Percentiles rank a stretch among this genome's conserved stretches.
Evolutionary conservation across 2,888 invertebrate species (phyloP).

Genomic region (Calephelis perditalis): DNA sequence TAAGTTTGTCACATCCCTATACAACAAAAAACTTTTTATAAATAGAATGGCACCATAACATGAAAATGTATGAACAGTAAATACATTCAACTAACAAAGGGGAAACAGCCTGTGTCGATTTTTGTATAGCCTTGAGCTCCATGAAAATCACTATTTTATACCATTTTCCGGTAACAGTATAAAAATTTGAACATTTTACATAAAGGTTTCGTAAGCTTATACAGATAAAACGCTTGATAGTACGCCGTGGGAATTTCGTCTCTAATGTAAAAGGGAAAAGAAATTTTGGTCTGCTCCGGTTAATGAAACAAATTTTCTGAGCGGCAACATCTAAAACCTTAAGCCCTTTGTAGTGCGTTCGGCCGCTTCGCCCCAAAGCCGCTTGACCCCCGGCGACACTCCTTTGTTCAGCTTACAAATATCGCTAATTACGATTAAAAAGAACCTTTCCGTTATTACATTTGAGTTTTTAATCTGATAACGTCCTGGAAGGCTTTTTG

Average conservation of each 20-base stretch:
- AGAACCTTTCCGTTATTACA: slow-evolving; percentile 39
- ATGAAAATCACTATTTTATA: slow-evolving; percentile 7
- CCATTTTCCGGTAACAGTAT: slow-evolving; percentile 6
- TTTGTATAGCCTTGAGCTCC: neutral
- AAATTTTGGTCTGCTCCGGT: slow-evolving; percentile 59
- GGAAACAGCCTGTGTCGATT: neutral
- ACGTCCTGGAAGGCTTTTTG: neutral
- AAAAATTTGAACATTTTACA: slow-evolving; percentile 22
- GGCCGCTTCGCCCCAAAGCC: slow-evolving; percentile 56
- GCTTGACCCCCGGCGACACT: slow-evolving; percentile 49
- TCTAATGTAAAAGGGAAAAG: slow-evolving; percentile 51
- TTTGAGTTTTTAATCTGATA: slow-evolving; percentile 32
- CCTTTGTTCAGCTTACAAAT: slow-evolving; percentile 66
- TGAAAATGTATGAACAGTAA: neutral
- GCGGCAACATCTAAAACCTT: slow-evolving; percentile 68
- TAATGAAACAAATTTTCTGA: slow-evolving; percentile 74
- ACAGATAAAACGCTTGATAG: slow-evolving; percentile 42
- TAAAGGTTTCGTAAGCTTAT: slow-evolving; percentile 38
- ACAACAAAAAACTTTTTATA: too few relatives aligned
- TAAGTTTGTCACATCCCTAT: too few relatives aligned
- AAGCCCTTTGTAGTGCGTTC: slow-evolving; percentile 67
- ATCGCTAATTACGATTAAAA: slow-evolving; percentile 70
- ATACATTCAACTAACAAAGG: neutral
- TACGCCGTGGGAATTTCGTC: slow-evolving; percentile 38
- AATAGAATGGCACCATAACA: too few relatives aligned